A percentile compares a stretch with the other conserved stretches of the same genome.
Conservation (phyloP, 2,113 vertebrate genomes). For the Collichthys lucidus region DNA sequence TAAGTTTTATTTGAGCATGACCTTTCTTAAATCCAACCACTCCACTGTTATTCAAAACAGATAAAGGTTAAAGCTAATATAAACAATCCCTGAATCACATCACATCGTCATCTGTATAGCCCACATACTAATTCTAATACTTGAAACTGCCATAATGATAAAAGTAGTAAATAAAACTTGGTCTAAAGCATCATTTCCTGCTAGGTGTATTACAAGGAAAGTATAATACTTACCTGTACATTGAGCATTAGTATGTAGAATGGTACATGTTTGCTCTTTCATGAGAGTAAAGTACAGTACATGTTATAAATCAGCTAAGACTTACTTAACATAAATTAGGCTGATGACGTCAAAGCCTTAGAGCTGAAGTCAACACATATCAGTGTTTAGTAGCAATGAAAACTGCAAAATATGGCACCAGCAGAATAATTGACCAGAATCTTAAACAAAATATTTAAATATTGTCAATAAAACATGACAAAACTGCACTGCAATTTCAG, state of each 20-base stretch:
- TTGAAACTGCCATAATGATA: neutral
- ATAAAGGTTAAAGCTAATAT: neutral
- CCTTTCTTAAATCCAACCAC: neutral
- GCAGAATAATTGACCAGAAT: neutral
- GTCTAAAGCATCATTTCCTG: neutral
- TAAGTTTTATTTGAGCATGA: neutral
- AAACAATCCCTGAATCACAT: neutral
- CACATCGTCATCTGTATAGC: neutral
- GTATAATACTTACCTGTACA: too few relatives aligned
- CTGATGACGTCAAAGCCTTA: neutral
- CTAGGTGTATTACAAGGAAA: neutral
- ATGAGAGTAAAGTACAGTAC: too few relatives aligned
- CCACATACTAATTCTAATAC: neutral
- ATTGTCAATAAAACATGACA: constrained; percentile 8
- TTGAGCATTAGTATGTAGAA: neutral
- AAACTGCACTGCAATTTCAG: constrained; percentile 15
- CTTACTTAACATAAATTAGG: neutral
- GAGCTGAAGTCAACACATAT: neutral
- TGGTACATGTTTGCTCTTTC: neutral
- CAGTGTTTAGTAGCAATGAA: neutral
- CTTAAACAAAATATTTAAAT: neutral
- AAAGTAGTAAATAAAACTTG: neutral
- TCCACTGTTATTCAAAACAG: neutral
- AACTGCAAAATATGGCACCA: neutral
- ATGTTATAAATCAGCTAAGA: neutral